Evolutionary conservation across 2,888 invertebrate genomes (phyloP), one percentile per base, ranked within the genome.

Genomic region (Drosophila diplacantha): DNA sequence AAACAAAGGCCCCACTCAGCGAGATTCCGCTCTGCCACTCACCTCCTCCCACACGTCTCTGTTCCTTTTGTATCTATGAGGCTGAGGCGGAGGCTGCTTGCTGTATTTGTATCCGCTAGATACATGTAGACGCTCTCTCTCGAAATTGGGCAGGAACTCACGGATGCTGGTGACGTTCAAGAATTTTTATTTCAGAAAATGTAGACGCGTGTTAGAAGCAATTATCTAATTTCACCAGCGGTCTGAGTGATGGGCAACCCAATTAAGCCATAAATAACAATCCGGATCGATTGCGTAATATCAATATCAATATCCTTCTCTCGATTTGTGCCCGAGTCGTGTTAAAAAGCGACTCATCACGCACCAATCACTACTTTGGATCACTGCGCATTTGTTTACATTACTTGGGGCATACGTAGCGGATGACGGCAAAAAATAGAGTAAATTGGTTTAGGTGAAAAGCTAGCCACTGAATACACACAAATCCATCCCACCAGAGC

Each of bases 111-210:
- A 46, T 47, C 38, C 38, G 11, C 32, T 16, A 44, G 52, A 57
- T 59, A 46, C 57, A 29, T 26, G 34, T 60, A 18, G 41, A 35
- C 5, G 44, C 60, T 69, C 57, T 59, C 69, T 71, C 78, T 66
- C 55, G 64, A 81, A 72, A 80, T 70, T 69, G 66, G 67, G 72
- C 75, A 75, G 73, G 61, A 66, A 60, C 61, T 62, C 68, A 68
- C 80, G 75, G 74, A 74, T 71, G 78, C 61, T 67, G 62, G 68
- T 81, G 78, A 81, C 81, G 78, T 78, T 75, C 66, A 75, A 74
- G 71, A 73, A 68, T 65, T 74, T 73, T 73, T 71, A 67, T 72
- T 74, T 73, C 62, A 72, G 57, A 71, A 56, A 34, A 58, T 62
- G 31, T 49, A 31, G 34, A 62, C 29, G 38, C 62, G 46, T 34